Conservation (phyloP, 1,140 invertebrate species). For the Coboldia fuscipes region DNA sequence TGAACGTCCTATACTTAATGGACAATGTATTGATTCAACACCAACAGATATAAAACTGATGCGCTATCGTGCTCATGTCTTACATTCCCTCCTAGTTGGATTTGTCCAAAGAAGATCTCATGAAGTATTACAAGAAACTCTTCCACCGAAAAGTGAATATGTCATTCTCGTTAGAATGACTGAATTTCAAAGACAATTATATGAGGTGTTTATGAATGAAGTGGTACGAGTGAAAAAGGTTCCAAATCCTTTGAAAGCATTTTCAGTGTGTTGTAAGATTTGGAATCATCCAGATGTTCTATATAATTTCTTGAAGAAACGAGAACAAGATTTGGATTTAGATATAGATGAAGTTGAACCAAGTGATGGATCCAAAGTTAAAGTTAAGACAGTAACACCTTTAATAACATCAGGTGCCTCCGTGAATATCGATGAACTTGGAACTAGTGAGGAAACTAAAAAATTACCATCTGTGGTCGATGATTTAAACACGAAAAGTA, state of each 20-base stretch:
- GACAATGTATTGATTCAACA: constrained; percentile 82
- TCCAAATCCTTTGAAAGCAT: constrained; percentile 91
- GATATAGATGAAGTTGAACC: constrained; percentile 44
- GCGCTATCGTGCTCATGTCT: constrained; percentile 71
- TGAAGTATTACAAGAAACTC: constrained; percentile 59
- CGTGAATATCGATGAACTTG: constrained; percentile 9
- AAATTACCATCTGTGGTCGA: constrained; percentile 23
- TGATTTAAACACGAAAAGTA: constrained; percentile 33
- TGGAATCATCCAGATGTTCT: constrained; percentile 99
- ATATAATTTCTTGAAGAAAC: constrained; percentile 74
- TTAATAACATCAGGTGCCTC: neutral
- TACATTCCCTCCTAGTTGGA: constrained; percentile 73
- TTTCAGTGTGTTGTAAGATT: constrained; percentile 97
- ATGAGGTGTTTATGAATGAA: constrained; percentile 81
- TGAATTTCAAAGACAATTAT: constrained; percentile 63
- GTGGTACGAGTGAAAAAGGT: constrained; percentile 66
- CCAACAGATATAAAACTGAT: constrained; percentile 75
- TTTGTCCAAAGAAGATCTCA: constrained; percentile 86
- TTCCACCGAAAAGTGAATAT: constrained; percentile 83
- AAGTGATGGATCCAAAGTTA: constrained; percentile 8
- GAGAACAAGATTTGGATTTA: constrained; percentile 73
- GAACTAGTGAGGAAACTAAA: constrained; percentile 13
- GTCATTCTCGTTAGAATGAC: constrained; percentile 78
- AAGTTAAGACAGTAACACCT: constrained; percentile 17
- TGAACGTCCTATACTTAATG: constrained; percentile 83